These are phyloP conservation scores for Chironex yamaguchii DNA, from an alignment of 30 jellyfish, hydroid and myxozoan species.

Conservation along the genomic window DNA sequence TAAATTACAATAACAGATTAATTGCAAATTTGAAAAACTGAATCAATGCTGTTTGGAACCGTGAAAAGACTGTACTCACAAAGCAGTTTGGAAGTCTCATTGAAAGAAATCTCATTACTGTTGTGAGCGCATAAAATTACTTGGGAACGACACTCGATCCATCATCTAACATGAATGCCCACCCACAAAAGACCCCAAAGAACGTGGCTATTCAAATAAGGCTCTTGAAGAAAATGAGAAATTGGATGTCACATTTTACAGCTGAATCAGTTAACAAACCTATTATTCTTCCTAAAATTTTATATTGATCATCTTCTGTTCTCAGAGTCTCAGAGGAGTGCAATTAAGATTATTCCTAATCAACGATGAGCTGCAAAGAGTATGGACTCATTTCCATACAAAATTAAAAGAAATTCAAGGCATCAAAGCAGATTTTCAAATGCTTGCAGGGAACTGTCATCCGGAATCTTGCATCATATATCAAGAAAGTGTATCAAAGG, in stretches of 20 bases:
- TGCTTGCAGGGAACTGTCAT: no score
- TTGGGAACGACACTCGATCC: no score
- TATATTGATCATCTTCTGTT: constrained; percentile 12
- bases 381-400: constrained; percentile 30
- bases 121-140: no score
- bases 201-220: no score
- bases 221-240: no score
- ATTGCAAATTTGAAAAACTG: constrained; percentile 18
- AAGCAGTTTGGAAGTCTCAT: background rate
- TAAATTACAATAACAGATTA: constrained; percentile 22
- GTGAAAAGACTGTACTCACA: background rate
- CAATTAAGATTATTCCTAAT: constrained; percentile 5
- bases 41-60: constrained; percentile 42
- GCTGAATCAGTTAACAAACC: no score
- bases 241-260: no score
- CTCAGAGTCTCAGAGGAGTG: constrained; percentile 19
- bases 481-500: no score
- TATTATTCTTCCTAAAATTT: background rate
- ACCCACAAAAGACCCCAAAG: no score
- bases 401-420: constrained; percentile 50
- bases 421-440: constrained; percentile 55
- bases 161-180: no score
- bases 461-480: no score
- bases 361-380: constrained; percentile 6
- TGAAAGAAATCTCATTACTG: background rate